Conservation (phyloP, 2,113 vertebrate genomes). For the Verasper variegatus region DNA sequence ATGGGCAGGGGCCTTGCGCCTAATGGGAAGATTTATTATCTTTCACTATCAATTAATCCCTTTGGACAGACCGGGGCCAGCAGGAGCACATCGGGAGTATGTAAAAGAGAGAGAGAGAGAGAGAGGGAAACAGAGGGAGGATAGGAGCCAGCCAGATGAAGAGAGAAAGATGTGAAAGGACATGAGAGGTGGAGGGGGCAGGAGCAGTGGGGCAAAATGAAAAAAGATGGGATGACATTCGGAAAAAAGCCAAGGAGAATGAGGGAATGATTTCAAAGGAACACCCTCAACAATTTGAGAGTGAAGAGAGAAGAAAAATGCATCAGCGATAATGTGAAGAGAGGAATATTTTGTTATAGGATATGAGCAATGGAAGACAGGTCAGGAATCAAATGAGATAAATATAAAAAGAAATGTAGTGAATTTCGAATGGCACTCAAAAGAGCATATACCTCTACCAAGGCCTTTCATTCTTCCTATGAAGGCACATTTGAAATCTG, state of each 20-base stretch:
- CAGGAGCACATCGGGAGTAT: conserved; percentile 67
- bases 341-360: not conserved
- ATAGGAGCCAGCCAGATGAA: conserved; percentile 38
- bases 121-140: conserved; percentile 21
- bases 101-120: conserved; percentile 60
- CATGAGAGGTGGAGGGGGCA: conserved; percentile 34
- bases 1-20: conserved; percentile 76
- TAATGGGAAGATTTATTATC: conserved; percentile 81
- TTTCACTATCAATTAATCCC: conserved; percentile 83
- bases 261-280: conserved; percentile 27
- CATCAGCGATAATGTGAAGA: not conserved
- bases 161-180: conserved; percentile 55
- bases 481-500: too few relatives aligned
- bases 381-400: conserved; percentile 9
- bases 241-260: conserved; percentile 34
- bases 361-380: not conserved
- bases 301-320: not conserved
- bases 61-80: conserved; percentile 65
- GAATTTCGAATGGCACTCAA: too few relatives aligned
- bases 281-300: conserved; percentile 27
- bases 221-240: conserved; percentile 38
- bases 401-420: not conserved
- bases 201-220: conserved; percentile 35
- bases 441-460: too few relatives aligned
- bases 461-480: too few relatives aligned